Evolutionary conservation across 2,888 invertebrate genomes (phyloP), one percentile per base, ranked within the genome.

Genomic region (Diploptera punctata): DNA sequence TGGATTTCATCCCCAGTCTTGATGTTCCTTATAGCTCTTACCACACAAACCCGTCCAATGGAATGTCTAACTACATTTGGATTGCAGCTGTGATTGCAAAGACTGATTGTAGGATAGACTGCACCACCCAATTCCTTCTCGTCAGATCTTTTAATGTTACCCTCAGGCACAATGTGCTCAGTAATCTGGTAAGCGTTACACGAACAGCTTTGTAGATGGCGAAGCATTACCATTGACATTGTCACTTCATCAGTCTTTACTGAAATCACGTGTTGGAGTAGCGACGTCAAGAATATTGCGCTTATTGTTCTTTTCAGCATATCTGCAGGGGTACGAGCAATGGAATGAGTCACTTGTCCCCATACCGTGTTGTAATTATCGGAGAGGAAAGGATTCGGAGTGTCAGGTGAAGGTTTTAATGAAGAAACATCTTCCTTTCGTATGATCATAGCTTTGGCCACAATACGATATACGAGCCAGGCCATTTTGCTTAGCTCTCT

Each of bases 111-210:
- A 0, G 84, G 80, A 73, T 84, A 85, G 73, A 84, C 81, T 1
- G 84, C 85, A 10, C 85, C 85, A 1, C 85, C 85, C 10, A 86
- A 75, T 73, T 79, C 78, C 13, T 71, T 44, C 26, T 76, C 75
- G 33, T 76, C 71, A 16, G 77, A 73, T 21, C 70, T 44, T 7
- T 61, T 65, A 3, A 76, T 62, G 4, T 75, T 71, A 24, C 79
- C 79, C 7, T 79, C 78, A 5, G 81, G 80, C 67, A 82, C 80
- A 78, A 79, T 80, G 19, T 81, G 81, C 73, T 83, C 83, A n/a
- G 81, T 81, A 24, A 85, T 82, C 75, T 84, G 84, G 70, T 85
- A 86, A 26, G 85, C 85, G 76, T 85, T 85, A 76, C 84, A 85
- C 65, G 83, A 82, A 31, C 82, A 80, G 10, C 82, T 80, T 75